Evolutionary conservation across 2,797 vertebrate species (phyloP).

Genomic region (Cephalopachus bancanus): DNA sequence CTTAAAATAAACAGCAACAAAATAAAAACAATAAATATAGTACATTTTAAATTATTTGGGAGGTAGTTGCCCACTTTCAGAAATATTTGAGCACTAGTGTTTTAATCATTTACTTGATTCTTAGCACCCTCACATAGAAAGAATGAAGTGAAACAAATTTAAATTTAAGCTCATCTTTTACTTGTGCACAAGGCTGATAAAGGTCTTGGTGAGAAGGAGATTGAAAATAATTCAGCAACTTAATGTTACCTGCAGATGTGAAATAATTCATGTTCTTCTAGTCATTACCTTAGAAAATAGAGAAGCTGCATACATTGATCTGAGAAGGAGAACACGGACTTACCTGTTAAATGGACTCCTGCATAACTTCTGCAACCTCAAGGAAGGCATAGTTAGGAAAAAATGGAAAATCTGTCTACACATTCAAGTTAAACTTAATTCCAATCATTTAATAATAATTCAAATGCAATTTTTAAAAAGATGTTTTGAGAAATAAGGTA

Average conservation of each 20-base stretch:
- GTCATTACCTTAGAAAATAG: constrained; percentile 30
- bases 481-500: not conserved
- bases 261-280: constrained; percentile 4
- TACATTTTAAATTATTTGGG: not conserved
- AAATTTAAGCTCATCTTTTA: not conserved
- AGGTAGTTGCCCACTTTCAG: not conserved
- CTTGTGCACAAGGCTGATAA: constrained; percentile 4
- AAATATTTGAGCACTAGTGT: not conserved
- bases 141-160: not conserved
- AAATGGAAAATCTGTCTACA: not conserved
- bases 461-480: not conserved
- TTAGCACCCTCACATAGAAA: not conserved
- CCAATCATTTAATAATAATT: not conserved
- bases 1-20: not conserved
- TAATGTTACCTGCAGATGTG: not conserved
- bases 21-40: not conserved
- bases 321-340: not conserved
- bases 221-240: not conserved
- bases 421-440: not conserved
- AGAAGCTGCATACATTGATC: not conserved
- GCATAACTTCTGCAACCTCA: not conserved
- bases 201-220: not conserved
- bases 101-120: not conserved
- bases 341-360: not conserved
- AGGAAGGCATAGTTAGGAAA: not conserved